Base-by-base conservation (phyloP, 2,888 invertebrate species). In the Stenoptilia bipunctidactyla region DNA sequence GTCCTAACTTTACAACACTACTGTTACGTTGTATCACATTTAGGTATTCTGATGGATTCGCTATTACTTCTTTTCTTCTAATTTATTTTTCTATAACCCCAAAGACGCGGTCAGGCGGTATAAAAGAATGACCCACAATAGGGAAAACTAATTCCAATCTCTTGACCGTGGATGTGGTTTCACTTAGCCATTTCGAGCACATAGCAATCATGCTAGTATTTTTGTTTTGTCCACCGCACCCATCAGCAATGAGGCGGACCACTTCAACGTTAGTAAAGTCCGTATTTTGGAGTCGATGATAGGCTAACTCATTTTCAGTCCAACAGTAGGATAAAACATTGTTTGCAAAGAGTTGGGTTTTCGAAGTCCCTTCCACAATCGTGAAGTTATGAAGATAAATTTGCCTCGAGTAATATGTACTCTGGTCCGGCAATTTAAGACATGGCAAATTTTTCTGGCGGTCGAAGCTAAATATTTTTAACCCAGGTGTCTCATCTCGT, bases 221-320 rank as follows among this genome's bases (percentile, higher is more conserved):
- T 45, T 48, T 46, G 39, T 46, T 48, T 20, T 46, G 48, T n/a
- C 39, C 41, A 12, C 34, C 46, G 30, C 46, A 46, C 8, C 30
- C 30, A 30, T 30, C 30, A 30, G 30, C 30, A 9, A 30, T 30
- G 12, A 30, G 30, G n/a, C n/a, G 30, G 12, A 30, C 34, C 14
- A 35, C 37, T 33, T 13, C 40, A 15, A 39, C 13, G 25, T 9
- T 9, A 25, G 5, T 9, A 12, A 34, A 34, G 34, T 38, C 34
- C 25, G 40, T 25, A 9, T 9, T 37, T 27, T 30, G 20, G 10
- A 40, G 43, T 34, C 13, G 27, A 38, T 10, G 45, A 42, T 34
- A 41, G 40, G 9, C 30, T n/a, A 12, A 9, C 9, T n/a, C 30
- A 12, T 30, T 12, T 30, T 8, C 30, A n/a, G 30, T 30, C 30